Base-by-base conservation (phyloP, 1,140 invertebrate species). In the Yoshiicerus persimilis region DNA sequence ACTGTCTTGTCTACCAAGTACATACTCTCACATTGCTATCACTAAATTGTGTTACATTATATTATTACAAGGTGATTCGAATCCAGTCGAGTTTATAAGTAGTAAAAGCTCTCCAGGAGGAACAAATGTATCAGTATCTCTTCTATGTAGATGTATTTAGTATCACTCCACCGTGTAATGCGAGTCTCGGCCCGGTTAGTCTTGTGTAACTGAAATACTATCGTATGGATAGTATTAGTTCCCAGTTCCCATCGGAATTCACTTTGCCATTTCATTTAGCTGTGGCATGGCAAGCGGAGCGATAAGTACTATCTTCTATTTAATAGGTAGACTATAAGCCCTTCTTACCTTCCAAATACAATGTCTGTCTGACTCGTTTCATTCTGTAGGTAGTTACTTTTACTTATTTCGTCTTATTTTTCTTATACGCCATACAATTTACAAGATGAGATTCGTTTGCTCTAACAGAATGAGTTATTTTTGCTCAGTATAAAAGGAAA, bases 251-350 rank as follows among this genome's bases (percentile, higher is more conserved):
- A 80, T 36, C 34, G 75, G 75, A 80, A 36, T 36, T 80, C 32
- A 34, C 32, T 80, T 80, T 36, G 30, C 75, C 75, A 80, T 80
- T 80, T 80, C 75, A 80, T 80, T 80, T 80, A 80, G 75, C 32
- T 20, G 34, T 38, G 16, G 75, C 75, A 38, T 38, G 16, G 75
- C 75, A 38, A 80, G 32, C 32, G 20, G 75, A 80, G 75, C 34
- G 75, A 80, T 80, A 36, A 70, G 64, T 70, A 25, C 27, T 70
- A 25, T 70, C 64, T 70, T 27, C 27, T 10, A 70, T 70, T 70
- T 27, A 30, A 30, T 70, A 47, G 11, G 20, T 10, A 70, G 27
- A 70, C 25, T 70, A 23, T 64, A 70, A 30, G 13, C 4, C 13
- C 47, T n/a, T 70, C 66, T 70, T 70, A 70, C 47, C 20, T 56